Evolutionary conservation across 1,140 invertebrate genomes (phyloP), one percentile per base, ranked within the genome.

Genomic region (Tribolium castaneum): DNA sequence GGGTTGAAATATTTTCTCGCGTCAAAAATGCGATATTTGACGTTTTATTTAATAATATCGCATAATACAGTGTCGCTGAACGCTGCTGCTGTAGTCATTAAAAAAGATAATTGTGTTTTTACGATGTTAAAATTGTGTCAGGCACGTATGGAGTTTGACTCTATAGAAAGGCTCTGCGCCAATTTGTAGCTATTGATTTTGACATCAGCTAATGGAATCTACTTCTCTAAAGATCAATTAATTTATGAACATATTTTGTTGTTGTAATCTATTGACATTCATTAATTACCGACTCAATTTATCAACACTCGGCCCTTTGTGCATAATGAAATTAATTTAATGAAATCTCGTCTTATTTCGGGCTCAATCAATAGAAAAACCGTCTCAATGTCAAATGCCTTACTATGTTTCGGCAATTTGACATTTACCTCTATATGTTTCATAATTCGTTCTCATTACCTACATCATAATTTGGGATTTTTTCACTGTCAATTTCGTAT

Each of bases 141-240:
- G 45, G 71, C 71, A 73, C 16, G 71, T 54, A 73, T 73, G 13
- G 19, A 52, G 52, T 22, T 52, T 71, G 34, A 51, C 10, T 50
- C n/a, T 73, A 73, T 19, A 14, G 49, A 52, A 73, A 16, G 71
- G 49, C 45, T 73, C 71, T 73, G 71, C 71, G 49, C 39, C 71
- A 73, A 73, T 73, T 73, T 73, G 49, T 73, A 73, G 39, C 71
- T 73, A 73, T 73, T 52, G 71, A 73, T 73, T 73, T 73, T 73
- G 45, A 54, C 71, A 73, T 51, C 71, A 73, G 49, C 49, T 51
- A 73, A 73, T 73, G 52, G 71, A 73, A 73, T 52, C 45, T 54
- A 73, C 71, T 54, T 73, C 71, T 35, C 49, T 73, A 49, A 73
- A 73, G 71, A 73, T 73, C 71, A 73, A 73, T 73, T 73, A 73